A percentile compares a stretch with the other conserved stretches of the same genome.
Conservation (phyloP, 2,797 vertebrate genomes). For the Gorsachius magnificus region DNA sequence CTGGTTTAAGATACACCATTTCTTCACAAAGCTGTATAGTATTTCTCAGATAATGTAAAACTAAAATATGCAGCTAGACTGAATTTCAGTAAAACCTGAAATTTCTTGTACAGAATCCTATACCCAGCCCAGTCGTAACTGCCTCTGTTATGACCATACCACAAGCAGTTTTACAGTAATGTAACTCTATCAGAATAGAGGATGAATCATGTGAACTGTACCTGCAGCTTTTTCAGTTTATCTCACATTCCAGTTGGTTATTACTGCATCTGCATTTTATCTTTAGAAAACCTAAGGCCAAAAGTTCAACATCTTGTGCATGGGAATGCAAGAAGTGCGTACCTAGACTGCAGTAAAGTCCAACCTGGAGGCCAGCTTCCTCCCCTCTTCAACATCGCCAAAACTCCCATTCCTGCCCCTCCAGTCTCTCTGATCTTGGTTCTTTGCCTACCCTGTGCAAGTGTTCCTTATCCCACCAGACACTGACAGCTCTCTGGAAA, state of each 20-base stretch:
- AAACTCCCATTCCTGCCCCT: neutral
- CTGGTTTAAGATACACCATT: neutral
- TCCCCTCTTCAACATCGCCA: neutral
- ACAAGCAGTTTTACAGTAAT: neutral
- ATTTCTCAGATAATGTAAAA: neutral
- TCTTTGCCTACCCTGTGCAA: neutral
- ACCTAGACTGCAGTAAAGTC: neutral
- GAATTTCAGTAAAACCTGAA: neutral
- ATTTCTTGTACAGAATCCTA: neutral
- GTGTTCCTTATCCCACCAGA: neutral
- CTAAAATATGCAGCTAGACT: neutral
- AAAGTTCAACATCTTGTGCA: neutral
- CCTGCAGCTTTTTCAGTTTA: neutral
- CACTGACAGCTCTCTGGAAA: neutral
- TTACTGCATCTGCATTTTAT: neutral
- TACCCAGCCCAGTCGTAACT: neutral
- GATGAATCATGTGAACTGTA: neutral
- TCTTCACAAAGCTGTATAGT: neutral
- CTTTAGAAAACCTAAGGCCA: neutral
- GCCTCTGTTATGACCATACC: neutral
- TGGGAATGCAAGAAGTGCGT: neutral
- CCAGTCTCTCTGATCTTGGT: neutral
- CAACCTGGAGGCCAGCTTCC: neutral
- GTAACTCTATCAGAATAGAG: neutral
- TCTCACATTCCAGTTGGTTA: neutral